Percentiles rank a stretch among this genome's conserved stretches.
Evolutionary conservation across 2,888 invertebrate species (phyloP).

Genomic region (Prostheceraeus crozeri): DNA sequence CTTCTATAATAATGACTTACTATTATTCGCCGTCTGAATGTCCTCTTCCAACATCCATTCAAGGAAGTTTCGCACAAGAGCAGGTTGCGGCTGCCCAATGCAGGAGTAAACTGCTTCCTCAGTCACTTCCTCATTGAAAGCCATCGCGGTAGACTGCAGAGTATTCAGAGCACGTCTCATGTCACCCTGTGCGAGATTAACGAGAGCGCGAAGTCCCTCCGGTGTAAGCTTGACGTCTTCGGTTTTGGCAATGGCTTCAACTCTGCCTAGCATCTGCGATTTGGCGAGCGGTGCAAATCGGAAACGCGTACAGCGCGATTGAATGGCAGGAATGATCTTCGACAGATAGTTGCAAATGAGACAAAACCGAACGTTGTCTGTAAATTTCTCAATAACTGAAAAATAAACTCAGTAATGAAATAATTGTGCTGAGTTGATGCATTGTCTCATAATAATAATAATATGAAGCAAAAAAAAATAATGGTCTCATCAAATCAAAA

Average conservation of each 20-base stretch:
- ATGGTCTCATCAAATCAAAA: too few species aligned
- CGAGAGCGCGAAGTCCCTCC: constrained; percentile 78
- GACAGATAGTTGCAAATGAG: constrained; percentile 96
- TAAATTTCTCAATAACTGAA: constrained; percentile 94
- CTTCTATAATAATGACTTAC: too few species aligned
- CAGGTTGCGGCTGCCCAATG: constrained; percentile 85
- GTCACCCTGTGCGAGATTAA: constrained; percentile 84
- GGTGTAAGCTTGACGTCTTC: constrained; percentile 76
- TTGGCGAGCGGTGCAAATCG: constrained; percentile 80
- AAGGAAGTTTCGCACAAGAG: too few species aligned
- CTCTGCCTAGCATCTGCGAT: constrained; percentile 77
- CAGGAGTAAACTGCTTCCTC: constrained; percentile 88
- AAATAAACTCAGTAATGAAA: too few species aligned
- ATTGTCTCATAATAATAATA: too few species aligned
- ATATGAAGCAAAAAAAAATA: too few species aligned
- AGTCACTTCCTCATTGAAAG: constrained; percentile 71
- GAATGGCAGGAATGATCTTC: constrained; percentile 95
- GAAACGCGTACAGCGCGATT: constrained; percentile 92
- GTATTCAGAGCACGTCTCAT: constrained; percentile 96
- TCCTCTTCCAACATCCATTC: too few species aligned
- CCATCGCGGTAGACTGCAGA: constrained; percentile 79
- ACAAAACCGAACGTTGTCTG: constrained; percentile 94
- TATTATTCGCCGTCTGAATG: too few species aligned
- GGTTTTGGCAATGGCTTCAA: constrained; percentile 71
- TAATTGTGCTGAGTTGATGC: neutral